Evolutionary conservation across 30 jellyfish, hydroid and myxozoan genomes (phyloP), one percentile per base, ranked within the genome.

Genomic region (Turritopsis dohrnii): DNA sequence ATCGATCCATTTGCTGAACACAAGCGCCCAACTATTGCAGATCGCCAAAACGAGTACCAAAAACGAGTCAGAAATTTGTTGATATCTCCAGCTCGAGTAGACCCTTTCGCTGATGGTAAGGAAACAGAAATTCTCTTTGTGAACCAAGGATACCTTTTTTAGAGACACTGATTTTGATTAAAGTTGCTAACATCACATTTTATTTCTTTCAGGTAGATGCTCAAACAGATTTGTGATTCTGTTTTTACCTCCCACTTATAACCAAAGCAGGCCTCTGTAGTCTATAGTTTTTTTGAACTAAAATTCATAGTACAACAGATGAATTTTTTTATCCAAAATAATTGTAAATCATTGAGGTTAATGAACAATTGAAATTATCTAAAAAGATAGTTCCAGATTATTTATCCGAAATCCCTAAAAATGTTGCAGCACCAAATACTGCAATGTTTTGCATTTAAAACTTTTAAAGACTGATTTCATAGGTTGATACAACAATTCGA

Each of bases 41-140:
- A 87, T 81, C 92, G 99, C 53, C 95, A 94, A 73, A 90, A 94
- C 81, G 97, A 89, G 28, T 89, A 94, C 84, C 91, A 91, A 71
- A 90, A 87, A 24, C 76, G 84, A 75, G 53, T 89, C 74, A 66
- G 95, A 66, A 90, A 87, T 75, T 76, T 89, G 84, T 54, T 89
- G 81, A 89, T 94, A 18, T 94, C 99, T 77, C 99, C 99, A 0
- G 97, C 96, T 20, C 85, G 99, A 85, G 79, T 21, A 3, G 99
- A 94, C 83, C 99, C 99, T 20, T 94, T 89, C 86, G 99, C 97
- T 66, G 99, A 95, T 79, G 99, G 99, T 94, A 81, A 84, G 96
- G 72, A 16, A 1, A 69, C 13, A 13, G 13, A 13, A 41, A 41
- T 41, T 3, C 13, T 41, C 30, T 69, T 7, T 69, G 7, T 69